Percentiles rank a stretch among this genome's conserved stretches.
Evolutionary conservation across 2,797 vertebrate genomes (phyloP).

Genomic region (Characodon lateralis): DNA sequence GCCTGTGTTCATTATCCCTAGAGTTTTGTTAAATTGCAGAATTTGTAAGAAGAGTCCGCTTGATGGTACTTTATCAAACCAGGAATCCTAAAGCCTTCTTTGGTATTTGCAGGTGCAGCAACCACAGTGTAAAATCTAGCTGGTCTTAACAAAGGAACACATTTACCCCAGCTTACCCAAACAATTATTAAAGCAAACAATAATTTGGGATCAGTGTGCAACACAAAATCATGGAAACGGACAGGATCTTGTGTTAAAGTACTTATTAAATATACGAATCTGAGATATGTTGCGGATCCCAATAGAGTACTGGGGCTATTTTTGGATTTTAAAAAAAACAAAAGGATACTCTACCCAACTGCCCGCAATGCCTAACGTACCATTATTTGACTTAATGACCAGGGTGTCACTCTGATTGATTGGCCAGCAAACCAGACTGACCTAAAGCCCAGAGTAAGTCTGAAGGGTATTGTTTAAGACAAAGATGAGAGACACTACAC

Average conservation of each 20-base stretch:
- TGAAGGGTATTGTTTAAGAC: background rate
- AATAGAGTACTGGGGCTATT: background rate
- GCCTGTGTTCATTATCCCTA: slow-evolving; percentile 4
- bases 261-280: background rate
- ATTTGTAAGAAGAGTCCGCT: slow-evolving; percentile 2
- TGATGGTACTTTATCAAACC: slow-evolving; percentile 4
- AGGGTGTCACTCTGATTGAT: background rate
- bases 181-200: background rate
- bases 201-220: background rate
- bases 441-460: background rate
- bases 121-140: background rate
- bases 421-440: background rate
- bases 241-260: background rate
- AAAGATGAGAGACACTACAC: background rate
- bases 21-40: slow-evolving; percentile 3
- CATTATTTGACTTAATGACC: too few relatives aligned
- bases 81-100: background rate
- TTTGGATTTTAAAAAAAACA: background rate
- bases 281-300: background rate
- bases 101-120: slow-evolving; percentile 3
- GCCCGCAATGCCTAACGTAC: too few relatives aligned
- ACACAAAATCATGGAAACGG: background rate
- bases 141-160: background rate
- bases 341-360: too few relatives aligned
- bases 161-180: background rate